These are phyloP conservation scores for Pseudonaja textilis DNA, from an alignment of 2,113 vertebrate species.

Conservation along the genomic window DNA sequence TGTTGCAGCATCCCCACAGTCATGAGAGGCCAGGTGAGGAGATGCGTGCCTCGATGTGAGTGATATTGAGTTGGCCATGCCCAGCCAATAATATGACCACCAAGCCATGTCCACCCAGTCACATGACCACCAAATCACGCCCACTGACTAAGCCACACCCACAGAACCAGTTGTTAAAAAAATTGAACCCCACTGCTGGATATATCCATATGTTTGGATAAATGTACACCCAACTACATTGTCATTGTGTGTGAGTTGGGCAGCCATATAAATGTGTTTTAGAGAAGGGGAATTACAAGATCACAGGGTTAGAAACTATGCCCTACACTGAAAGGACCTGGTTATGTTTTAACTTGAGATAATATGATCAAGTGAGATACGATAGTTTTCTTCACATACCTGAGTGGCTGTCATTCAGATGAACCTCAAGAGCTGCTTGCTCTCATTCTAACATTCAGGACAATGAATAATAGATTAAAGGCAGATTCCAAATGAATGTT, in stretches of 20 bases:
- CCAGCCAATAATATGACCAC: too few species aligned
- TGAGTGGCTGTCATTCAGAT: background rate
- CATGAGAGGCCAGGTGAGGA: too few species aligned
- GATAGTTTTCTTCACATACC: background rate
- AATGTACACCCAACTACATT: background rate
- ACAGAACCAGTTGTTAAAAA: too few species aligned
- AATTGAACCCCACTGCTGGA: background rate
- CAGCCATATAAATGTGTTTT: too few species aligned
- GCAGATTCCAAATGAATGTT: background rate
- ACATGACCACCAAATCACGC: too few species aligned
- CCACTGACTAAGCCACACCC: too few species aligned
- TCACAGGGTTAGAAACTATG: background rate
- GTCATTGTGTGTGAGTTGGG: background rate
- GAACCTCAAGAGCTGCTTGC: background rate
- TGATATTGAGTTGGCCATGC: too few species aligned
- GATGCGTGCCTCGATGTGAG: too few species aligned
- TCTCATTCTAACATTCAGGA: background rate
- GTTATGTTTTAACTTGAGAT: background rate
- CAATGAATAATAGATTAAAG: background rate
- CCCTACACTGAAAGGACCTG: background rate
- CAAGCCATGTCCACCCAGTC: too few species aligned
- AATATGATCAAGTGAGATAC: background rate
- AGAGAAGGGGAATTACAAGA: too few species aligned
- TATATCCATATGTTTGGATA: background rate
- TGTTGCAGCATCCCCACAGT: too few species aligned